Base-by-base conservation (phyloP, 2,888 invertebrate genomes). In the Cerceris ruficornis region DNA sequence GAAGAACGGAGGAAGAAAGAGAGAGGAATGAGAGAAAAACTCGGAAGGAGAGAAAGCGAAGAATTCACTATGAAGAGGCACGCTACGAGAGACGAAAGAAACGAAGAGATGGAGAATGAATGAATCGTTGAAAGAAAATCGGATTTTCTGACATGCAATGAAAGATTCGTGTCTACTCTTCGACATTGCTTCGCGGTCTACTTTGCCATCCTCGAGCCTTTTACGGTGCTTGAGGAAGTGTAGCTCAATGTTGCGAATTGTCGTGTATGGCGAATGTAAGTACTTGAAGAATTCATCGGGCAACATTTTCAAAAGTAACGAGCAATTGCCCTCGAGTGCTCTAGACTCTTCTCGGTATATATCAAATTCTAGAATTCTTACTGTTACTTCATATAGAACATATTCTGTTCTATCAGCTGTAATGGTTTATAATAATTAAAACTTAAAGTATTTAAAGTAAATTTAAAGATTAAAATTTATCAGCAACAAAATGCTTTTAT, bases 71-170 rank as follows among this genome's bases (percentile, higher is more conserved):
- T 60, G 77, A 61, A 68, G 39, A 75, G 66, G 58, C 67, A 74
- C 50, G n/a, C 9, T n/a, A n/a, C n/a, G n/a, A 11, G n/a, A 46
- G 60, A 14, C 7, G n/a, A n/a, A 50, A 39, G 15, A 17, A 17
- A 52, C 15, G 39, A n/a, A 49, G 59, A 41, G 28, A 11, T 42
- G 14, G 54, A 52, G 60, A 50, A 59, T 60, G 55, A 67, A 67
- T 50, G 67, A 72, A 68, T 64, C 71, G 43, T 42, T 28, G 57
- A 58, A 69, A 66, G 76, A 49, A 83, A 89, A 89, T 90, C 87
- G 83, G 83, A 90, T 88, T 88, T 88, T 79, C 84, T 75, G 72
- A 80, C 79, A 73, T 77, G 82, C 81, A 71, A 81, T 58, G 74
- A 82, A 80, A 79, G 78, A 83, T 81, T 73, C 74, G 64, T 67